Conservation (phyloP, 2,797 vertebrate species). For the Stomatorhinus walkeri region DNA sequence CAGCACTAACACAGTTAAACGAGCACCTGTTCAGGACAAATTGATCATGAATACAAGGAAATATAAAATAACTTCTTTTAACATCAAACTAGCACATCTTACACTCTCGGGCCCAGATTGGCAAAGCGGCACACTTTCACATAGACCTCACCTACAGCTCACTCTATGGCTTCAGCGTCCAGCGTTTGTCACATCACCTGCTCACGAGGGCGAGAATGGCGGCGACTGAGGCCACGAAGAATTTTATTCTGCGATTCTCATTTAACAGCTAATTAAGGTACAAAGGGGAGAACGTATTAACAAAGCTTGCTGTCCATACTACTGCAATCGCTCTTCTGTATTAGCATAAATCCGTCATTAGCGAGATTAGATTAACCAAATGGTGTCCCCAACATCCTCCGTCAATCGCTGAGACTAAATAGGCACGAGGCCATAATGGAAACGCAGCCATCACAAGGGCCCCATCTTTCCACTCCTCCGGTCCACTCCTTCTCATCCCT, state of each 20-base stretch:
- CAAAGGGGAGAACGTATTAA: background rate
- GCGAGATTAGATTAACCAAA: conserved; percentile 10
- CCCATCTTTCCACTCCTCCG: background rate
- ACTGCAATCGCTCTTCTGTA: background rate
- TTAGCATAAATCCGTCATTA: conserved; percentile 3
- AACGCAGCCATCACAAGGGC: background rate
- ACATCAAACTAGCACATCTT: background rate
- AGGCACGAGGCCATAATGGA: background rate
- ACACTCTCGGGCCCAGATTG: background rate
- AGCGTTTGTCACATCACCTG: background rate
- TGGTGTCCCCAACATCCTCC: background rate
- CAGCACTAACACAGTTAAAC: background rate
- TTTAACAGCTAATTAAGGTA: background rate
- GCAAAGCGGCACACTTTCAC: background rate
- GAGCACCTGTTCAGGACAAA: background rate
- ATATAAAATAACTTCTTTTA: background rate
- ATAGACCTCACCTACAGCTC: background rate
- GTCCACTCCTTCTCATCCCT: background rate
- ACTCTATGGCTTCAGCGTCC: background rate
- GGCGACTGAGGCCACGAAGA: background rate
- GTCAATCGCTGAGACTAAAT: background rate
- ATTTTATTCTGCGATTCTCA: background rate
- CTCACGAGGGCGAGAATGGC: background rate
- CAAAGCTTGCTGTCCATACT: background rate
- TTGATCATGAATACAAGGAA: background rate